Evolutionary conservation across 2,888 invertebrate species (phyloP).

Genomic region (Lepidochrysops patricia): DNA sequence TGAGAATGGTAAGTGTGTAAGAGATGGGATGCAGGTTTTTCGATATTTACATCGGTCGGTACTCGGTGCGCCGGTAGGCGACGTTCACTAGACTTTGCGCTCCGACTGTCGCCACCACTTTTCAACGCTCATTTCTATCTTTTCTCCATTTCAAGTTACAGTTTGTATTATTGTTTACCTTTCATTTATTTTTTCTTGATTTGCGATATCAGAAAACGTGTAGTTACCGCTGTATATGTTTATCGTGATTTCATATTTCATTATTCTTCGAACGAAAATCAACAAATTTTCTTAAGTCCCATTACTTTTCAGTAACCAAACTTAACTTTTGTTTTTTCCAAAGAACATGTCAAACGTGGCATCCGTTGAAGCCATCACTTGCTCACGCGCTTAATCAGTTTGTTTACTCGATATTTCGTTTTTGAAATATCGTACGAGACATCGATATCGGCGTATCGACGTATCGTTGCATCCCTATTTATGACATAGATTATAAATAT

Average conservation of each 20-base stretch:
- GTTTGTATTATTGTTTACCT: neutral
- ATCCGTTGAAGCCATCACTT: neutral
- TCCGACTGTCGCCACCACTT: neutral
- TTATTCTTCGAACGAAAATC: neutral
- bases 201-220: neutral
- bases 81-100: conserved; percentile 5
- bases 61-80: conserved; percentile 1
- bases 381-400: conserved; percentile 5
- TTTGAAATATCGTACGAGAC: conserved; percentile 7
- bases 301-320: neutral
- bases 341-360: neutral
- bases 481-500: conserved; percentile 29
- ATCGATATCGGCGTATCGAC: conserved; percentile 8
- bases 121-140: neutral
- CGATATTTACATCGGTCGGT: conserved; percentile 11
- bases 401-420: conserved; percentile 8
- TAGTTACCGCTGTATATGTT: no score
- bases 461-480: conserved; percentile 16
- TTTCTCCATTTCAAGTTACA: neutral
- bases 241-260: neutral
- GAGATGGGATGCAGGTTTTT: conserved; percentile 22
- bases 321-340: neutral
- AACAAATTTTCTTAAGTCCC: neutral
- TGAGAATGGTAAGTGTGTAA: conserved; percentile 36
- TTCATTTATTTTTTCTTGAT: neutral